Evolutionary conservation across 2,888 invertebrate species (phyloP).

Genomic region (Pachycephus smyrnensis): DNA sequence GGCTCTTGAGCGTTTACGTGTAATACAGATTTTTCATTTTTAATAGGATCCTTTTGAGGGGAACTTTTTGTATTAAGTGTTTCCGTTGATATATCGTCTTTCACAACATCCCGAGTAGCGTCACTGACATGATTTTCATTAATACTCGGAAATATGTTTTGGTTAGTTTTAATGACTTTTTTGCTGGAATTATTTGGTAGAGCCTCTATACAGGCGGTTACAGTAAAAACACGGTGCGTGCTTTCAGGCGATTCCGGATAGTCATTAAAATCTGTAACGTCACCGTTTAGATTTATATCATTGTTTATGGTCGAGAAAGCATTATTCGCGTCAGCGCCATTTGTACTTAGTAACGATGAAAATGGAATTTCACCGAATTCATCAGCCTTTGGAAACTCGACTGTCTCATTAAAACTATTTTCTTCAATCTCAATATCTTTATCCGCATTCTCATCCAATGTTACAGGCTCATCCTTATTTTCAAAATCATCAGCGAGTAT

Average conservation of each 20-base stretch:
- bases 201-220: neutral
- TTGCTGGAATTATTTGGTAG: neutral
- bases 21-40: neutral
- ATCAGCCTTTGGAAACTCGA: constrained; percentile 13
- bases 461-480: neutral
- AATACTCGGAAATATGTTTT: neutral
- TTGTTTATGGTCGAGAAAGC: neutral
- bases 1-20: neutral
- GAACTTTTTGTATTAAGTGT: neutral
- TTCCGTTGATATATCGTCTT: neutral
- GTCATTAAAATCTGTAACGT: neutral
- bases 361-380: constrained; percentile 36
- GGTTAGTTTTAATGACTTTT: neutral
- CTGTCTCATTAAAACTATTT: neutral
- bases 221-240: neutral
- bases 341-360: constrained; percentile 21
- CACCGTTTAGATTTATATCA: neutral
- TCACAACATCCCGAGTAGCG: neutral
- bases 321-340: neutral
- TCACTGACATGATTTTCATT: neutral
- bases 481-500: constrained; percentile 15
- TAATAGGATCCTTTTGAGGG: neutral
- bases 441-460: neutral
- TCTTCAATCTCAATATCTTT: neutral
- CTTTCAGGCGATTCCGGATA: neutral